phyloP scores from a whole-genome alignment of 2,888 invertebrate genomes.

The Crocallis elinguaria region DNA sequence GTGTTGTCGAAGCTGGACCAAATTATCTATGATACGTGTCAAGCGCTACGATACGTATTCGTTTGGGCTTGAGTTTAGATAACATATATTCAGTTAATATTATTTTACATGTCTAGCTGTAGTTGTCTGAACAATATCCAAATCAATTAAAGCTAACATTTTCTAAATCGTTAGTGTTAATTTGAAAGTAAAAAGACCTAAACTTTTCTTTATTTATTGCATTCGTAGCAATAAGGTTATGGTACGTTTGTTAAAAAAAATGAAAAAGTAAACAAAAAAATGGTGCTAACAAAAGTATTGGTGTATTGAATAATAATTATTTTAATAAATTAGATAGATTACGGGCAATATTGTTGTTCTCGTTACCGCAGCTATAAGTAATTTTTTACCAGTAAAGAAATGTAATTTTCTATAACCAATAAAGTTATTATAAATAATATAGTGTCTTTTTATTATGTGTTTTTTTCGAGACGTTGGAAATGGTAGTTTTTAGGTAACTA shows the following conservation, averaged over 20 bases:
- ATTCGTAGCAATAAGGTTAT: constrained; percentile 77
- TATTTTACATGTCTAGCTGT: constrained; percentile 56
- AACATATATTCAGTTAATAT: constrained; percentile 46
- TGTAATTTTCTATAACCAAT: constrained; percentile 69
- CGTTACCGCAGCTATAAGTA: constrained; percentile 70
- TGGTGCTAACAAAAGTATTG: constrained; percentile 81
- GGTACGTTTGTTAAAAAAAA: constrained; percentile 74
- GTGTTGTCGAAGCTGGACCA: constrained; percentile 79
- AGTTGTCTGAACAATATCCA: constrained; percentile 47
- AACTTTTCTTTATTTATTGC: constrained; percentile 63
- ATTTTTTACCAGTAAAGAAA: constrained; percentile 73
- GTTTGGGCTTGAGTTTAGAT: constrained; percentile 9
- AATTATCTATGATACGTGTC: constrained; percentile 55
- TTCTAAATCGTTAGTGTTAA: constrained; percentile 55
- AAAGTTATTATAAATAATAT: constrained; percentile 59
- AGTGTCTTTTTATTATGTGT: constrained; percentile 43
- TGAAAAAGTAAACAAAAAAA: constrained; percentile 67
- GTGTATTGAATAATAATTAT: constrained; percentile 61
- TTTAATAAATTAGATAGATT: constrained; percentile 65
- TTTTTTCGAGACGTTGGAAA: neutral
- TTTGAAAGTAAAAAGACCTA: constrained; percentile 67
- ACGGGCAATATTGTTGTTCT: constrained; percentile 72
- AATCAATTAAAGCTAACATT: constrained; percentile 56
- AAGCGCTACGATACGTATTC: constrained; percentile 32
- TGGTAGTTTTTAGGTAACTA: no score